phyloP scores from a whole-genome alignment of 2,113 vertebrate genomes.

The Myiozetetes cayanensis region DNA sequence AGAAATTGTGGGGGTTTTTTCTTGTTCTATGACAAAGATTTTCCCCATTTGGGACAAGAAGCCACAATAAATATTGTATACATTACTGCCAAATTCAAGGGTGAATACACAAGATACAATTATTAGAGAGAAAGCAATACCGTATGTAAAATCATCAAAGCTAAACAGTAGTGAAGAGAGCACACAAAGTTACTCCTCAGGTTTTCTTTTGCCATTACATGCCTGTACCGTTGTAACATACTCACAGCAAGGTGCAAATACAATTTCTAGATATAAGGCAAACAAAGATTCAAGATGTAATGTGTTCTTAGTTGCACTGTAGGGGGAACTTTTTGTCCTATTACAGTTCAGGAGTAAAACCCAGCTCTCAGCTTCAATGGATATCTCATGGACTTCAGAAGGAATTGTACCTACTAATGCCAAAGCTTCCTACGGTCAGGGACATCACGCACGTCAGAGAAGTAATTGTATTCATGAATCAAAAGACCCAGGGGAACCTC shows the following conservation, averaged over 20 bases:
- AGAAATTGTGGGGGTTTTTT: not conserved
- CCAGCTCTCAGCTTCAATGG: not conserved
- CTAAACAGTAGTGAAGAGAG: not conserved
- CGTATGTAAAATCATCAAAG: constrained; percentile 20
- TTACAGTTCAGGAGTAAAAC: not conserved
- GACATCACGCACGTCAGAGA: not conserved
- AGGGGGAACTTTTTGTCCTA: not conserved
- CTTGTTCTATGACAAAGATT: constrained; percentile 5
- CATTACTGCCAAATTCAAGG: constrained; percentile 56
- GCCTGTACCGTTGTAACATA: not conserved
- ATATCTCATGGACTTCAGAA: not conserved
- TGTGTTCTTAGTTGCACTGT: not conserved
- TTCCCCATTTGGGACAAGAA: constrained; percentile 23
- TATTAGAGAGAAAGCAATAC: constrained; percentile 37
- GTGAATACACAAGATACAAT: not conserved
- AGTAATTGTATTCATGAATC: not conserved
- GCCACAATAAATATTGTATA: not conserved
- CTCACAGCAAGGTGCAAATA: not conserved
- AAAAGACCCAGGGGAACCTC: not conserved
- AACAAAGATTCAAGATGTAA: not conserved
- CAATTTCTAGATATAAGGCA: not conserved
- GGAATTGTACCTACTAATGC: not conserved
- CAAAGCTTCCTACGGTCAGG: not conserved
- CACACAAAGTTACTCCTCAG: not conserved
- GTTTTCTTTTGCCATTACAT: not conserved